Evolutionary conservation across 1,140 invertebrate species (phyloP).

Genomic region (Orchesella cincta): DNA sequence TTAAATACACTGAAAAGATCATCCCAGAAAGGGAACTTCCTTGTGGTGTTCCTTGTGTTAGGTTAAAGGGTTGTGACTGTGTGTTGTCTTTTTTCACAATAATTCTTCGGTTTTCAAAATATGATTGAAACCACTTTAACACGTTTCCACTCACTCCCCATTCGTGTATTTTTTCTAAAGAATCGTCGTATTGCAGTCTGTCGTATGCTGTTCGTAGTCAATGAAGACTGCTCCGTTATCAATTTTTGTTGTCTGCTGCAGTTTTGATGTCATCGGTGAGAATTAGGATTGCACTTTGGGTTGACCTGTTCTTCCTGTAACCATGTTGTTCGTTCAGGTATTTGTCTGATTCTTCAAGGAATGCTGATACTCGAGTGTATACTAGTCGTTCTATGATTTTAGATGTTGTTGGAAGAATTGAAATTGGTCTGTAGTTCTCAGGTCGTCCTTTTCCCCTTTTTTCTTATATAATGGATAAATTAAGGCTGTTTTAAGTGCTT

Average conservation of each 20-base stretch:
- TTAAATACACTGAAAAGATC: background rate
- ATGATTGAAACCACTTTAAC: background rate
- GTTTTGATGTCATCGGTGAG: background rate
- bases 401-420: background rate
- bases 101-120: background rate
- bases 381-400: background rate
- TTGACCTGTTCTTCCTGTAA: background rate
- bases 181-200: background rate
- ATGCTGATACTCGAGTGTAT: background rate
- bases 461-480: background rate
- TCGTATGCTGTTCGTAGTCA: constrained; percentile 1
- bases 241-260: too few species aligned
- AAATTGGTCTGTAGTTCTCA: constrained; percentile 11
- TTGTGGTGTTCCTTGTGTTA: background rate
- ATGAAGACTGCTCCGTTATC: background rate
- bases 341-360: background rate
- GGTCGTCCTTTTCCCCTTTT: background rate
- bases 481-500: background rate
- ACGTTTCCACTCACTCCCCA: background rate
- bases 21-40: background rate
- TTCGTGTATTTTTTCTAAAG: background rate
- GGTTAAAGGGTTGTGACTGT: background rate
- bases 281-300: background rate
- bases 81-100: background rate
- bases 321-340: background rate